A percentile compares a stretch with the other conserved stretches of the same genome.
phyloP scores from a whole-genome alignment of 53 echinoderm and acorn worm species.

The Antedon mediterranea region DNA sequence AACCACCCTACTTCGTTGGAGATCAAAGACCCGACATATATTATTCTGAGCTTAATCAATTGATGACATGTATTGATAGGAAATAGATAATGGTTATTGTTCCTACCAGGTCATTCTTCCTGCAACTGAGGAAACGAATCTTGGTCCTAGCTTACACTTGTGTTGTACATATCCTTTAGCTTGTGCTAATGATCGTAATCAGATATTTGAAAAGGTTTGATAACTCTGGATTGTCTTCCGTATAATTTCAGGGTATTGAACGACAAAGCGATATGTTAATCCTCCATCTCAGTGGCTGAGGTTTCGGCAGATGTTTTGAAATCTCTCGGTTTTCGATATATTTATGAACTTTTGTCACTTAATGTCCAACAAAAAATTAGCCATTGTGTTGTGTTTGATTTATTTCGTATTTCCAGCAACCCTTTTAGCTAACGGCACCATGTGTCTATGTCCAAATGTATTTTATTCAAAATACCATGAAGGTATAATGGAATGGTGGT shows the following conservation, averaged over 20 bases:
- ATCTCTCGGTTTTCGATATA: neutral
- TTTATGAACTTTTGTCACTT: neutral
- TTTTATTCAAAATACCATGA: no score
- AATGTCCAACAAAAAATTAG: neutral
- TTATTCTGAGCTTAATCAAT: neutral
- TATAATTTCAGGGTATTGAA: neutral
- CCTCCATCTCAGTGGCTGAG: neutral
- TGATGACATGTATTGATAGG: neutral
- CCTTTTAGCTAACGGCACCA: no score
- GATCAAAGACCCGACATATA: neutral
- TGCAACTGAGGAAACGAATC: neutral
- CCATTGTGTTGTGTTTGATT: no score
- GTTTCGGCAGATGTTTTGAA: neutral
- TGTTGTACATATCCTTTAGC: neutral
- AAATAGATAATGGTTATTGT: neutral
- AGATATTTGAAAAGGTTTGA: neutral
- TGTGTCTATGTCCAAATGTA: no score
- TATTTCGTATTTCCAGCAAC: no score
- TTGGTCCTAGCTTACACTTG: no score
- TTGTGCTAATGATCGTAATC: neutral
- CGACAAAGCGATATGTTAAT: neutral
- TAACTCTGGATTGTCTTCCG: neutral
- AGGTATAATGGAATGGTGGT: no score
- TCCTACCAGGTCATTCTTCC: neutral
- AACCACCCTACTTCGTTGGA: neutral